Conservation (phyloP, 2,113 vertebrate species). For the Monopterus albus region DNA sequence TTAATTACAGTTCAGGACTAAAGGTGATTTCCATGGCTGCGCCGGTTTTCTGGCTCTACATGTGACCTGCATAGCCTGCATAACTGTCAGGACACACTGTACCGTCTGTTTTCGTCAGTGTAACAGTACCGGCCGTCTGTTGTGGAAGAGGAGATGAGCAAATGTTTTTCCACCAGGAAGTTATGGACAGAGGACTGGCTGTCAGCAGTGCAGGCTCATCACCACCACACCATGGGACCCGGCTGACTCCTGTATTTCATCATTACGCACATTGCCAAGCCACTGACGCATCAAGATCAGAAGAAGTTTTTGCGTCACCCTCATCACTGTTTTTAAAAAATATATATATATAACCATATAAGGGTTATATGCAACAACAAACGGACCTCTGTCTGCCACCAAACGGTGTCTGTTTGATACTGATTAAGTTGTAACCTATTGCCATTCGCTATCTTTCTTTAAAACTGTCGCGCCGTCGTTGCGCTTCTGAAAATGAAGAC, state of each 20-base stretch:
- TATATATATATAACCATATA: constrained; percentile 49
- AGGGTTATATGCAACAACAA: no score
- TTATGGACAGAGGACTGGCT: constrained; percentile 15
- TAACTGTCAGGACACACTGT: constrained; percentile 9
- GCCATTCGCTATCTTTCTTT: not conserved
- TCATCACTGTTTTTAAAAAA: constrained; percentile 19
- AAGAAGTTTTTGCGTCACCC: constrained; percentile 67
- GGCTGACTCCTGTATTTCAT: constrained; percentile 53
- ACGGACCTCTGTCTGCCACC: not conserved
- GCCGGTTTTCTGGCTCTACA: not conserved
- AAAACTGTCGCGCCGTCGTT: not conserved
- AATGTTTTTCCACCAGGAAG: constrained; percentile 15
- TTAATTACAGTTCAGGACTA: not conserved
- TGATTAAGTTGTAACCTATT: not conserved
- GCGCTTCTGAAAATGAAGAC: constrained; percentile 22
- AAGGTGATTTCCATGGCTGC: not conserved
- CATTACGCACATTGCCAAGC: constrained; percentile 67
- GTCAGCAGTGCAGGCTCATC: constrained; percentile 15
- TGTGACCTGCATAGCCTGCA: constrained; percentile 3
- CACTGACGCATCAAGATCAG: constrained; percentile 72
- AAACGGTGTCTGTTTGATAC: not conserved
- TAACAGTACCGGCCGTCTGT: constrained; percentile 4
- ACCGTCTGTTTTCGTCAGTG: constrained; percentile 13
- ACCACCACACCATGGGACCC: constrained; percentile 14
- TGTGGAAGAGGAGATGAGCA: constrained; percentile 5